Evolutionary conservation across 2,113 vertebrate species (phyloP).

Genomic region (Bos javanicus): DNA sequence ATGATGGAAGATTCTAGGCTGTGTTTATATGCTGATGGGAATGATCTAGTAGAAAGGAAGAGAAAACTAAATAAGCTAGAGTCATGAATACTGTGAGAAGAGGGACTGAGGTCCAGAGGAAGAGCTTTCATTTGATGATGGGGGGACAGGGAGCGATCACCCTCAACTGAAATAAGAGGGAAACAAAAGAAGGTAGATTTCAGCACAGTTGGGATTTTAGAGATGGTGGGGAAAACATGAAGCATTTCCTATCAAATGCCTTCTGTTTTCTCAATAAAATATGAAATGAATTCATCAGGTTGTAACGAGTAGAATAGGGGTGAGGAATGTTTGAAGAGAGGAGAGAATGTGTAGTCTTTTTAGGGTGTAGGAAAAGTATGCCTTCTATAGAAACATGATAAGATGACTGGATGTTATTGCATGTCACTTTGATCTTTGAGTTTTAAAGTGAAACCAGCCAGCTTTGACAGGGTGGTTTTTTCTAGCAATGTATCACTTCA

Average conservation of each 20-base stretch:
- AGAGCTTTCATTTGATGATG: background rate
- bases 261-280: background rate
- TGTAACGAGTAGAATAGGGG: background rate
- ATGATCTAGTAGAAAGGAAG: background rate
- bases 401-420: no score
- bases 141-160: rapidly evolving
- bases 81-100: background rate
- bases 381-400: background rate
- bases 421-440: background rate
- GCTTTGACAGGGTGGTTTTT: background rate
- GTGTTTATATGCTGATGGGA: background rate
- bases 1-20: background rate
- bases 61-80: background rate
- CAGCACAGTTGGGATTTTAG: background rate
- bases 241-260: background rate
- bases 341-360: background rate
- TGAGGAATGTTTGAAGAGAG: background rate
- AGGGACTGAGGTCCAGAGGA: background rate
- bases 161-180: background rate
- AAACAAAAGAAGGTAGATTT: background rate
- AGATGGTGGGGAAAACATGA: background rate
- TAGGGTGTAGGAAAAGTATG: background rate
- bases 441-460: background rate
- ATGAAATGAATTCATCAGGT: background rate
- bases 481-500: background rate